Evolutionary conservation across 2,888 invertebrate genomes (phyloP).

Genomic region (Eucriotettix oculatus): DNA sequence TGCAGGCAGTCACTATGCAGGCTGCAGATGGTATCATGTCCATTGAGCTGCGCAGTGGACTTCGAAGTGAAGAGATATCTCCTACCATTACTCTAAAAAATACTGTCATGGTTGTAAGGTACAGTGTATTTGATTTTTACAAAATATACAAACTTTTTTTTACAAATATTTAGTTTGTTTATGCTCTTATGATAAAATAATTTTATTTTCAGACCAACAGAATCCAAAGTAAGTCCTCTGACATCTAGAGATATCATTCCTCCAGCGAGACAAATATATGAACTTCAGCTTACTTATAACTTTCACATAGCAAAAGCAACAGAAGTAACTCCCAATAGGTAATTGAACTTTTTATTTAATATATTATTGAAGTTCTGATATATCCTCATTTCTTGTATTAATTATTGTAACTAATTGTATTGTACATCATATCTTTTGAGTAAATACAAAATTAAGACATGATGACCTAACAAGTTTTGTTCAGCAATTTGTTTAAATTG

Average conservation of each 20-base stretch:
- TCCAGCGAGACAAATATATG: conserved; percentile 77
- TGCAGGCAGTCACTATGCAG: conserved; percentile 46
- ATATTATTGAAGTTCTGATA: too few relatives aligned
- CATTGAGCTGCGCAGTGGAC: conserved; percentile 45
- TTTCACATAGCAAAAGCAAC: conserved; percentile 67
- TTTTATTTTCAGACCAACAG: conserved; percentile 51
- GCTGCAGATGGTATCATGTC: conserved; percentile 57
- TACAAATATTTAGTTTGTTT: neutral
- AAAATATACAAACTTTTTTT: neutral
- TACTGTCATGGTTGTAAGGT: conserved; percentile 53
- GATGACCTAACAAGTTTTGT: too few relatives aligned
- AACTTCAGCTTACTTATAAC: conserved; percentile 71
- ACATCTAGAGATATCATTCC: conserved; percentile 73
- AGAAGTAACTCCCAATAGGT: conserved; percentile 58
- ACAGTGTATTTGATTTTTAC: conserved; percentile 5
- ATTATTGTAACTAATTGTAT: too few relatives aligned
- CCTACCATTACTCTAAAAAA: conserved; percentile 60
- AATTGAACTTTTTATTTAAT: neutral
- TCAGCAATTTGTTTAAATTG: too few relatives aligned
- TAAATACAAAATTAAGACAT: too few relatives aligned
- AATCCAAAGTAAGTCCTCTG: conserved; percentile 63
- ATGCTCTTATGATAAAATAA: conserved; percentile 5
- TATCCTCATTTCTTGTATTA: too few relatives aligned
- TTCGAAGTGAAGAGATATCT: conserved; percentile 63
- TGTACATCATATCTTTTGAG: too few relatives aligned